Base-by-base conservation (phyloP, 53 echinoderm and acorn worm genomes). In the Paracentrotus lividus region DNA sequence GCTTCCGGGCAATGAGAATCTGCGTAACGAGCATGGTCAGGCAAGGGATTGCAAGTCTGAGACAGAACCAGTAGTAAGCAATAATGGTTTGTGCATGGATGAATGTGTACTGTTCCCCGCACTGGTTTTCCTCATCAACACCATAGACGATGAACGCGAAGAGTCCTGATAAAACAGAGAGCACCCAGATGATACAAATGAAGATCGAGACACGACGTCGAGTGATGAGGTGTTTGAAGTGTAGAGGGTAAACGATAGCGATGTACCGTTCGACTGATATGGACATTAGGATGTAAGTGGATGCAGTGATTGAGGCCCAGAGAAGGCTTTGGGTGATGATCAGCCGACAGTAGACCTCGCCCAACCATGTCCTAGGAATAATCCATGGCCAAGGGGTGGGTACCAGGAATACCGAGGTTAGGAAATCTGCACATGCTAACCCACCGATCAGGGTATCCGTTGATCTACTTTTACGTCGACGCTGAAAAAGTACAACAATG, bases 191-290 rank as follows among this genome's bases (percentile, higher is more conserved):
- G 60, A 89, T 44, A 13, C 20, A 64, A 44, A 89, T 89, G 66
- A 89, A 89, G 12, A 64, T 42, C 7, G 61, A 59, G 40, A 89
- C 89, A 43, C 89, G 89, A 89, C 89, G 89, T 43, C 89, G 89
- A 43, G 59, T 89, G 42, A 89, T 33, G 43, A 89, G 27, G 89
- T 44, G 89, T 33, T 89, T 89, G 44, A 89, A 89, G 29, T 89
- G 61, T 5, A 89, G 66, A 42, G 89, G 89, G 44, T 65, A 60
- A 21, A 89, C 26, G 1, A 89, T 29, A 9, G 89, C 89, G 42
- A 89, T 59, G 45, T 89, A 89, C 33, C 89, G 24, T 26, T 89
- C 89, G 45, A 89, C 44, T 5, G 89, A 89, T 42, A 89, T 59
- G 23, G 89, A 59, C 89, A 89, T 89, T 29, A 89, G 65, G 18